A percentile compares a stretch with the other conserved stretches of the same genome.
phyloP scores from a whole-genome alignment of 2,113 vertebrate genomes.

The Blennius ocellaris region DNA sequence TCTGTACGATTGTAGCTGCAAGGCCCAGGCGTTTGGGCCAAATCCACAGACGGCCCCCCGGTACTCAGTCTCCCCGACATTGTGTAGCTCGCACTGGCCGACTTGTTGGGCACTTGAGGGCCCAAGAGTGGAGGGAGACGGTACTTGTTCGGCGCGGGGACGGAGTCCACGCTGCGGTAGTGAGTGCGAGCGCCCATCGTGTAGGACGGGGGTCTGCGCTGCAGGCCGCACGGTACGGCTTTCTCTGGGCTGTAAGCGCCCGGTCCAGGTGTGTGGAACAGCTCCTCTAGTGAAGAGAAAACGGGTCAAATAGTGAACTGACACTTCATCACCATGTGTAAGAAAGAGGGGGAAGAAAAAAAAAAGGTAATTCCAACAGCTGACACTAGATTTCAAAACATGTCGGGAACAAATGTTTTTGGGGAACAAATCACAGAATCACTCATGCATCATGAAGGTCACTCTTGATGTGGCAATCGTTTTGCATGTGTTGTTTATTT shows the following conservation, averaged over 20 bases:
- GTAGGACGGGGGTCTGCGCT: slow-evolving; percentile 83
- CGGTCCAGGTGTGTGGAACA: slow-evolving; percentile 84
- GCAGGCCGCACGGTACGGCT: slow-evolving; percentile 73
- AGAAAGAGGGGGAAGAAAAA: too few species aligned
- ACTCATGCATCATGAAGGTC: too few species aligned
- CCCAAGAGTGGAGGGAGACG: slow-evolving; percentile 86
- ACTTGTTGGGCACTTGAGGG: slow-evolving; percentile 80
- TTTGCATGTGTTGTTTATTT: too few species aligned
- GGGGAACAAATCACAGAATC: too few species aligned
- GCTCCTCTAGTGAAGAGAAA: slow-evolving; percentile 56
- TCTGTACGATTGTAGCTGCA: slow-evolving; percentile 86
- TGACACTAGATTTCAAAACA: slow-evolving; percentile 20
- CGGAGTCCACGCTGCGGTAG: slow-evolving; percentile 73
- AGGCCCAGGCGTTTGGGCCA: slow-evolving; percentile 84
- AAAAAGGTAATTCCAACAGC: slow-evolving; percentile 7
- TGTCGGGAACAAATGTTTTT: slow-evolving; percentile 24
- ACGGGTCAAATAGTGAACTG: slow-evolving; percentile 8
- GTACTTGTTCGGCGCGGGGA: slow-evolving; percentile 88
- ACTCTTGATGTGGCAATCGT: too few species aligned
- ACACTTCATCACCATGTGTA: too few species aligned
- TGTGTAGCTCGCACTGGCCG: slow-evolving; percentile 85
- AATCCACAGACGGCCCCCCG: slow-evolving; percentile 79
- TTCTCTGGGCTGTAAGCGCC: slow-evolving; percentile 88
- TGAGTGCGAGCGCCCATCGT: slow-evolving; percentile 85
- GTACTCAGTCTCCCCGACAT: slow-evolving; percentile 73